Percentiles rank a stretch among this genome's conserved stretches.
These are phyloP conservation scores for Papilio helenus DNA, from an alignment of 1,140 invertebrate species.

Conservation along the genomic window DNA sequence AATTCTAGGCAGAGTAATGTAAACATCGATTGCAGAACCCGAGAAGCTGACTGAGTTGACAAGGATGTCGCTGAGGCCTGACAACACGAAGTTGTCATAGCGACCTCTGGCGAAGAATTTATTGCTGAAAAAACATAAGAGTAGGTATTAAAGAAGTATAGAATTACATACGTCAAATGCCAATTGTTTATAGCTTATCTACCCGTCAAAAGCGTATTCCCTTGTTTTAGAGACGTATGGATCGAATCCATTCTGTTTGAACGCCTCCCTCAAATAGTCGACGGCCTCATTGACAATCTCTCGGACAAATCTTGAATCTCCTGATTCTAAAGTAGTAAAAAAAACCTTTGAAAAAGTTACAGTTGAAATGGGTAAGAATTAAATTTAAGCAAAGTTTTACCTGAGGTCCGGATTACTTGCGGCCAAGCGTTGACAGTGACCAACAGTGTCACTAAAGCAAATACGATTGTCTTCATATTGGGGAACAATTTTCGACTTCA, in stretches of 20 bases:
- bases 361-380: too few species aligned
- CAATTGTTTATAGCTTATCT: constrained; percentile 39
- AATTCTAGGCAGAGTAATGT: constrained; percentile 56
- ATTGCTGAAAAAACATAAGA: constrained; percentile 41
- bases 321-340: background rate
- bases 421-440: too few species aligned
- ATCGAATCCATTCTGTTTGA: constrained; percentile 48
- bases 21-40: constrained; percentile 48
- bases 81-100: constrained; percentile 46
- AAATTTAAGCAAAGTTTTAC: background rate
- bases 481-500: too few species aligned
- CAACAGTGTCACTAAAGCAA: too few species aligned
- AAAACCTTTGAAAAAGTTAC: too few species aligned
- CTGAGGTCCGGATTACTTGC: too few species aligned
- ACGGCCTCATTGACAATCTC: constrained; percentile 46
- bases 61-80: constrained; percentile 61
- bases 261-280: constrained; percentile 40
- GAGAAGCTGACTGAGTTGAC: constrained; percentile 52
- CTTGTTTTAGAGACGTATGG: constrained; percentile 46
- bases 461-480: too few species aligned
- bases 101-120: constrained; percentile 44
- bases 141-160: background rate
- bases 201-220: constrained; percentile 48
- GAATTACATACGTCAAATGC: too few species aligned
- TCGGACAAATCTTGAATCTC: constrained; percentile 39